A percentile compares a stretch with the other conserved stretches of the same genome.
phyloP scores from a whole-genome alignment of 2,888 invertebrate species.

The Eumacrocentrus americanus region DNA sequence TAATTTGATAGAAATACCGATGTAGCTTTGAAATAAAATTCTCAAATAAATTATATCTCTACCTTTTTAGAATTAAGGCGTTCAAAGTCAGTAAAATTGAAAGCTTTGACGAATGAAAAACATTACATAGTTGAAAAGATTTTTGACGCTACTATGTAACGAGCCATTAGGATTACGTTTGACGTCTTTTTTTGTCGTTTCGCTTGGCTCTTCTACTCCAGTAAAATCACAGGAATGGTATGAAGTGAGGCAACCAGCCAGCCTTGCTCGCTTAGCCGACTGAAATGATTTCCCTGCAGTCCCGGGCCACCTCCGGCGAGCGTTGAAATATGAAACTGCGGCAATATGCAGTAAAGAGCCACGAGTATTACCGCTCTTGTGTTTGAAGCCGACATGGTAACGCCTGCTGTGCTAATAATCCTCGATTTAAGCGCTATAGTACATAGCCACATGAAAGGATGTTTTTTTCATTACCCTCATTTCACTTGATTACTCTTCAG shows the following conservation, averaged over 20 bases:
- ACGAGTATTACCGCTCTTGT: constrained; percentile 36
- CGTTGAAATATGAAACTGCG: constrained; percentile 44
- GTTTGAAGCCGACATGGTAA: constrained; percentile 31
- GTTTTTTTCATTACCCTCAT: too few relatives aligned
- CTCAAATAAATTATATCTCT: too few relatives aligned
- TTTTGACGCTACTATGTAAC: not conserved
- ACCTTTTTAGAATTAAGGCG: not conserved
- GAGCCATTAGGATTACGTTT: not conserved
- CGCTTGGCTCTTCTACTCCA: not conserved
- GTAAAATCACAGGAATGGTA: constrained; percentile 4
- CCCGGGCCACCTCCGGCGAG: constrained; percentile 28
- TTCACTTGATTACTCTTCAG: too few relatives aligned
- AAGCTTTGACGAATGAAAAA: not conserved
- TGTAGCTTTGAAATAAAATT: too few relatives aligned
- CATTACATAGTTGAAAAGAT: not conserved
- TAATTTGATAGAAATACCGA: not conserved
- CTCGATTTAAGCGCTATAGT: constrained; percentile 31
- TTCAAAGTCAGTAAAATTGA: too few relatives aligned
- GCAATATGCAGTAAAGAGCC: constrained; percentile 46
- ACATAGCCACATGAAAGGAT: too few relatives aligned
- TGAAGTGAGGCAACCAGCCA: not conserved
- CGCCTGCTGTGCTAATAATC: constrained; percentile 36
- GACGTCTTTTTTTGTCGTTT: not conserved
- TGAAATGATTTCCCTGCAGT: constrained; percentile 25
- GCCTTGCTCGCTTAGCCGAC: not conserved